Evolutionary conservation across 2,113 vertebrate species (phyloP).

Genomic region (Triplophysa tibetana): DNA sequence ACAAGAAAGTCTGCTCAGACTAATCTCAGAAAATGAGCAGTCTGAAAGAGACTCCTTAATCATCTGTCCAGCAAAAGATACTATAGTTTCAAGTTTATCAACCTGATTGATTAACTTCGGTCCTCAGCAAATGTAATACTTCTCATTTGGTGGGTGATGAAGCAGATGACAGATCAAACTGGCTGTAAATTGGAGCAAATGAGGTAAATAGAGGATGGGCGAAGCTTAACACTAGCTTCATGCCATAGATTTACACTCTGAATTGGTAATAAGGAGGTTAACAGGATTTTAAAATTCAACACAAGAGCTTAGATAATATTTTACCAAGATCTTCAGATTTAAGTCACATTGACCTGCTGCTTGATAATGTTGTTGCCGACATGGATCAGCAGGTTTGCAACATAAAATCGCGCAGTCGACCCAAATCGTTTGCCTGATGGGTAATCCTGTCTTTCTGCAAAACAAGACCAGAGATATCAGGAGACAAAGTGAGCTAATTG

Average conservation of each 20-base stretch:
- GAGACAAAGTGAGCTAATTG: slow-evolving; percentile 43
- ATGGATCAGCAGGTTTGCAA: neutral
- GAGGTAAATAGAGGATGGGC: neutral
- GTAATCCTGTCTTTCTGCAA: slow-evolving; percentile 10
- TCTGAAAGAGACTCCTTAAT: slow-evolving; percentile 15
- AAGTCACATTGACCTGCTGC: neutral
- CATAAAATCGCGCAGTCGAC: neutral
- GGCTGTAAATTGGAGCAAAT: slow-evolving; percentile 37
- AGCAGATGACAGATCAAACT: slow-evolving; percentile 35
- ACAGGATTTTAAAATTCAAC: neutral
- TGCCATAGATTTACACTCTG: neutral
- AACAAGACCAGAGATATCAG: slow-evolving; percentile 42
- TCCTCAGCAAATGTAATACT: slow-evolving; percentile 21
- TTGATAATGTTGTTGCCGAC: neutral
- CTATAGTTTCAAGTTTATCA: slow-evolving; percentile 36
- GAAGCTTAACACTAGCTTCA: neutral
- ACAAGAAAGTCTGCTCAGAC: neutral
- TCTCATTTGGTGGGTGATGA: slow-evolving; percentile 23
- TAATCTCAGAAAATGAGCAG: slow-evolving; percentile 45
- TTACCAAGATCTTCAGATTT: neutral
- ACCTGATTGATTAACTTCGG: slow-evolving; percentile 35
- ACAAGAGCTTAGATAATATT: neutral
- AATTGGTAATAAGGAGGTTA: neutral
- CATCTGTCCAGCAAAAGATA: slow-evolving; percentile 34
- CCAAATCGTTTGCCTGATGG: slow-evolving; percentile 12